These are phyloP conservation scores for Aphaenogaster floridana DNA, from an alignment of 1,140 invertebrate species.

Conservation along the genomic window DNA sequence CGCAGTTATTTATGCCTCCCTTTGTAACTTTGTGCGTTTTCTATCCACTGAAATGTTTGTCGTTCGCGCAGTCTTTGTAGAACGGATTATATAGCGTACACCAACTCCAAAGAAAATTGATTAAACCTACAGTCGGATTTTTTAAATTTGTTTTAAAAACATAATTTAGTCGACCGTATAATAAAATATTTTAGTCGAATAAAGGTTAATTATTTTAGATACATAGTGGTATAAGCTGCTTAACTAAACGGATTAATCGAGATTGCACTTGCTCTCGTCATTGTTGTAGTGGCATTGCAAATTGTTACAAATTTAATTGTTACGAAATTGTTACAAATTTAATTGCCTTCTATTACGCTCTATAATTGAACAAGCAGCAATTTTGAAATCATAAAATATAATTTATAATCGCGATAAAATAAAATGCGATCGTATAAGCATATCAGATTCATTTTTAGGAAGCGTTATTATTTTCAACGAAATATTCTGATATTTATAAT, in stretches of 20 bases:
- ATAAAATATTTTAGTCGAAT: slow-evolving; percentile 37
- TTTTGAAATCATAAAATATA: not conserved
- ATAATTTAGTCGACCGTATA: not conserved
- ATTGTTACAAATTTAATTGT: not conserved
- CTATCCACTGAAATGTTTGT: not conserved
- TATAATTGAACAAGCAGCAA: slow-evolving; percentile 28
- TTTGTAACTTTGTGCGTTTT: not conserved
- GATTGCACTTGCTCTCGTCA: slow-evolving; percentile 38
- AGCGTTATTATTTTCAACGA: not conserved
- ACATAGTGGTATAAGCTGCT: slow-evolving; percentile 32
- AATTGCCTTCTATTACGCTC: slow-evolving; percentile 28
- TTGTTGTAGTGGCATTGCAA: not conserved
- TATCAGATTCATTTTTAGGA: slow-evolving; percentile 18
- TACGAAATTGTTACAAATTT: slow-evolving; percentile 43
- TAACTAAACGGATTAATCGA: slow-evolving; percentile 50
- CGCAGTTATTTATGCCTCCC: not conserved
- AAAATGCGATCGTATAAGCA: slow-evolving; percentile 18
- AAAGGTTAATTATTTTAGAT: slow-evolving; percentile 46
- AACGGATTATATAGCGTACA: not conserved
- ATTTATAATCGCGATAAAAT: slow-evolving; percentile 26
- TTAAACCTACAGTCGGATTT: not conserved
- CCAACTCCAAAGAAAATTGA: slow-evolving; percentile 7
- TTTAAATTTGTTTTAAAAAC: not conserved
- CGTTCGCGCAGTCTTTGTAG: too few relatives aligned
- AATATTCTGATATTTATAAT: slow-evolving; percentile 41